Percentiles rank a stretch among this genome's conserved stretches.
These are phyloP conservation scores for Rhopalosiphum padi DNA, from an alignment of 1,140 invertebrate genomes.

Conservation along the genomic window DNA sequence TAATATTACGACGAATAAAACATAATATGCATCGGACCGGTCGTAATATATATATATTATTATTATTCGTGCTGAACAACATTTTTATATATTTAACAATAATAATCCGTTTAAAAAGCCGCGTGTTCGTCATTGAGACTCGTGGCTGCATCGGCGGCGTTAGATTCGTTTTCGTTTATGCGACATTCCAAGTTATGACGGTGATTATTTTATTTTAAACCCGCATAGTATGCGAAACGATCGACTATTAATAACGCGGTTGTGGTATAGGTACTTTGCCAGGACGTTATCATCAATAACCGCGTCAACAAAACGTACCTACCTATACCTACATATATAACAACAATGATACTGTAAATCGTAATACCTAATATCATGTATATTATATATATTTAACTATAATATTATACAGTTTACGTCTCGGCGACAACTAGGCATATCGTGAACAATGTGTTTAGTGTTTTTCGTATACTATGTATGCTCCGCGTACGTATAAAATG, in stretches of 20 bases:
- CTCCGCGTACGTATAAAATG: not conserved
- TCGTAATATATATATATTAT: not conserved
- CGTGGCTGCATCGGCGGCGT: no score
- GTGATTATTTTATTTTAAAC: not conserved
- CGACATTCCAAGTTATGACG: not conserved
- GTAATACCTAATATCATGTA: not conserved
- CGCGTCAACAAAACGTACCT: not conserved
- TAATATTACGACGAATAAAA: not conserved
- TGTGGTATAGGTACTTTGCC: not conserved
- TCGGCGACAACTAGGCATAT: not conserved
- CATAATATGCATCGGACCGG: not conserved
- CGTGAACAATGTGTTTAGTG: slow-evolving; percentile 27
- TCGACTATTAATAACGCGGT: not conserved
- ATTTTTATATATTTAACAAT: not conserved
- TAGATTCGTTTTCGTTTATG: not conserved
- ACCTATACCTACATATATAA: not conserved
- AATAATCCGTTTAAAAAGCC: not conserved
- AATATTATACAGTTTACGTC: not conserved
- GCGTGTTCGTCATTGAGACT: not conserved
- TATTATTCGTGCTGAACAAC: not conserved
- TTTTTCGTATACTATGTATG: not conserved
- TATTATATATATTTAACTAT: not conserved
- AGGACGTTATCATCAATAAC: not conserved
- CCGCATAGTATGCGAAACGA: not conserved
- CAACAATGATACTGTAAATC: not conserved